phyloP scores from a whole-genome alignment of 2,888 invertebrate genomes.

The Drosophila atripex region DNA sequence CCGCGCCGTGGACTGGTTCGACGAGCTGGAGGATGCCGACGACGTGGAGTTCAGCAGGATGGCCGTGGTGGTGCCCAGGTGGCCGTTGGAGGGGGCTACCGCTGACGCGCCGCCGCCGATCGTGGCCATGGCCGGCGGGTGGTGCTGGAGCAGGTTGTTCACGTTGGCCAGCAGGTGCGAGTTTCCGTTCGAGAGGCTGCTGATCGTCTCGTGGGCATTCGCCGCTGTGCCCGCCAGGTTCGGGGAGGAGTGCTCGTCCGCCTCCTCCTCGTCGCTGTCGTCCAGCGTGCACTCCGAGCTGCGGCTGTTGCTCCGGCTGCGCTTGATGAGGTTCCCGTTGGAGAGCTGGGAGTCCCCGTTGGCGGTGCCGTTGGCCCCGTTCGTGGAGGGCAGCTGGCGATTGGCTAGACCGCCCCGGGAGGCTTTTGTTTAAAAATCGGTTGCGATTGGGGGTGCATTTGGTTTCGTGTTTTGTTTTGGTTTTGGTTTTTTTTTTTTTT shows the following conservation, averaged over 20 bases:
- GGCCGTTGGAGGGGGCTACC: constrained; percentile 58
- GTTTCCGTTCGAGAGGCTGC: constrained; percentile 84
- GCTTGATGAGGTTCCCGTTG: constrained; percentile 82
- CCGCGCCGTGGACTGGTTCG: constrained; percentile 76
- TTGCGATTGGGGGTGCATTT: constrained; percentile 38
- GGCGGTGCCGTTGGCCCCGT: constrained; percentile 42
- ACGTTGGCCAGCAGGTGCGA: constrained; percentile 85
- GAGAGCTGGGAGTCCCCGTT: constrained; percentile 49
- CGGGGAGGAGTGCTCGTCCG: constrained; percentile 69
- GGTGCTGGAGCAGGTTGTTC: constrained; percentile 78
- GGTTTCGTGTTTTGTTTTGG: constrained; percentile 34
- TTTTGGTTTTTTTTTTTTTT: constrained; percentile 37
- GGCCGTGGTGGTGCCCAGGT: constrained; percentile 80
- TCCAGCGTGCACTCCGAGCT: constrained; percentile 81
- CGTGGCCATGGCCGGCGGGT: constrained; percentile 62
- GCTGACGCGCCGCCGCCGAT: constrained; percentile 18
- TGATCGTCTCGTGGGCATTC: constrained; percentile 49
- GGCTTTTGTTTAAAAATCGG: constrained; percentile 84
- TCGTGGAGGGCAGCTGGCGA: constrained; percentile 87
- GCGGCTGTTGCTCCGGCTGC: constrained; percentile 85
- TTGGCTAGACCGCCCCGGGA: constrained; percentile 90
- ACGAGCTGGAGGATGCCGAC: constrained; percentile 74
- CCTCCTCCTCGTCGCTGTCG: constrained; percentile 82
- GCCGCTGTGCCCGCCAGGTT: constrained; percentile 42
- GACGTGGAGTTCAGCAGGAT: constrained; percentile 80